phyloP scores from a whole-genome alignment of 1,140 invertebrate genomes.

The Trichonephila clavipes region DNA sequence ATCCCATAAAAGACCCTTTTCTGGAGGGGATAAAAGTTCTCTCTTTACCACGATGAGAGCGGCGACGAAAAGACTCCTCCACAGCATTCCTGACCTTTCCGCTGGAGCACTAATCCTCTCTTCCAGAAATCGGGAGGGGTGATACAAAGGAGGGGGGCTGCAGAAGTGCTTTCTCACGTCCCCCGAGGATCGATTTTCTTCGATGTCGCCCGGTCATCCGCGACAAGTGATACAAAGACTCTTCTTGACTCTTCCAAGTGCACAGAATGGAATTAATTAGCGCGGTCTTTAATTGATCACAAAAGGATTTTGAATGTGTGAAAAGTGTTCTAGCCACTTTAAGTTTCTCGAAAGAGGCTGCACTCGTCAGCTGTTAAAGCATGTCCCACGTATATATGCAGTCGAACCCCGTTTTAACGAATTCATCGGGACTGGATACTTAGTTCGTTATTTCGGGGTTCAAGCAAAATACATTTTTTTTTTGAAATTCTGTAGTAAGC shows the following conservation, averaged over 20 bases:
- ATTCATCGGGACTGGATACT: too few species aligned
- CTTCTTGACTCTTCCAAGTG: background rate
- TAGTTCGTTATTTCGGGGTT: too few species aligned
- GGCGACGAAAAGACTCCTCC: conserved; percentile 8
- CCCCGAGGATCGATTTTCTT: background rate
- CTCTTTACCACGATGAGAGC: background rate
- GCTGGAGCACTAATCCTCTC: conserved; percentile 1
- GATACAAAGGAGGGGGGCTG: background rate
- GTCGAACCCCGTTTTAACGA: too few species aligned
- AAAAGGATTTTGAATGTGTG: too few species aligned
- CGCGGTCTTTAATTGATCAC: too few species aligned
- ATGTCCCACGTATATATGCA: too few species aligned
- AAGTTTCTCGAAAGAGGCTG: too few species aligned
- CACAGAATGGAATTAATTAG: background rate
- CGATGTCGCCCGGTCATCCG: background rate
- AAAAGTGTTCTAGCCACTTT: too few species aligned
- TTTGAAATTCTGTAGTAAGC: too few species aligned
- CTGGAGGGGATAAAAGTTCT: background rate
- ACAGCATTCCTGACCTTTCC: conserved; percentile 10
- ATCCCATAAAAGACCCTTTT: background rate
- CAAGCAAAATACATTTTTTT: too few species aligned
- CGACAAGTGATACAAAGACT: background rate
- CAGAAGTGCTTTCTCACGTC: conserved; percentile 17
- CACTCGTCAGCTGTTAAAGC: too few species aligned
- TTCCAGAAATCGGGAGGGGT: background rate